These are phyloP conservation scores for Drosophila mayaguana DNA, from an alignment of 2,888 invertebrate species.

Conservation along the genomic window DNA sequence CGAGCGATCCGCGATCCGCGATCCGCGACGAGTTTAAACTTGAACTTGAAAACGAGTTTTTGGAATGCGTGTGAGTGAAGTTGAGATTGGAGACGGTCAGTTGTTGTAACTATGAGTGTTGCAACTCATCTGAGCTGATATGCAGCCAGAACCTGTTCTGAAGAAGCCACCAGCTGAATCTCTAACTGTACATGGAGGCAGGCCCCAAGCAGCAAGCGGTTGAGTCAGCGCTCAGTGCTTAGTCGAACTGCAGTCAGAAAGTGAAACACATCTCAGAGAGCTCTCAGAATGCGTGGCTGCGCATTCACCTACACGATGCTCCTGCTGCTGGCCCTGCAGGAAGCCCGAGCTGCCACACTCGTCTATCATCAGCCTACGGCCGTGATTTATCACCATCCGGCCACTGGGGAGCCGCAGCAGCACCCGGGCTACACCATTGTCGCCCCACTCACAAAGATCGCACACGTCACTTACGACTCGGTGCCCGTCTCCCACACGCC, in stretches of 20 bases:
- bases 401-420: constrained; percentile 30
- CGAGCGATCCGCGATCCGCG: constrained; percentile 1
- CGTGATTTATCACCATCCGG: constrained; percentile 51
- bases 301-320: neutral
- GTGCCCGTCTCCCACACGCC: constrained; percentile 74
- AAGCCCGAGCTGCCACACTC: constrained; percentile 38
- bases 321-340: constrained; percentile 2
- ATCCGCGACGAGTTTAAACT: constrained; percentile 61
- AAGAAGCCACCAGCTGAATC: constrained; percentile 30
- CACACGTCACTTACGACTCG: constrained; percentile 78
- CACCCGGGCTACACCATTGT: constrained; percentile 76
- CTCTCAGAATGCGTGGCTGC: constrained; percentile 31
- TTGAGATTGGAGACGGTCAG: constrained; percentile 30
- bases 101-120: constrained; percentile 35
- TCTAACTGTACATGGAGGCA: constrained; percentile 58
- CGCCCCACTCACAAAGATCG: constrained; percentile 75
- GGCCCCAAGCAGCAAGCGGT: constrained; percentile 7
- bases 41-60: constrained; percentile 83
- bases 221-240: constrained; percentile 42
- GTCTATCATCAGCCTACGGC: constrained; percentile 51
- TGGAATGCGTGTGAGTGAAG: constrained; percentile 38
- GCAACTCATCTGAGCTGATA: constrained; percentile 41
- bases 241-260: constrained; percentile 50
- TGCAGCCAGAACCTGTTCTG: constrained; percentile 62
- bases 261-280: constrained; percentile 16